Conservation (phyloP, 1,140 invertebrate species). For the Nasonia giraulti region DNA sequence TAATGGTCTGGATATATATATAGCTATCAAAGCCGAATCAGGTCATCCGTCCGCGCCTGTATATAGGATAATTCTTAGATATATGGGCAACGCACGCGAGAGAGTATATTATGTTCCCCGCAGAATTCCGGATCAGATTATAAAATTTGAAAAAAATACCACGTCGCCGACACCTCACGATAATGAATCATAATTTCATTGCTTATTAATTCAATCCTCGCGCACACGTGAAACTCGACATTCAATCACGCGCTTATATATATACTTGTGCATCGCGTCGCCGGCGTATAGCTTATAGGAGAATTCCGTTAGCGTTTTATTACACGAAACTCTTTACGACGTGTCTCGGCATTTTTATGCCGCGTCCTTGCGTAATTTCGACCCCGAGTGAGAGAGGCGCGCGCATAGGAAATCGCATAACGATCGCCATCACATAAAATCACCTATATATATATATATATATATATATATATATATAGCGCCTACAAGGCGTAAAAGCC, state of each 20-base stretch:
- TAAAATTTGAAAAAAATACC: not conserved
- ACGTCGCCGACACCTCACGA: not conserved
- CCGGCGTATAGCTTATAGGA: not conserved
- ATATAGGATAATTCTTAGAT: too few relatives aligned
- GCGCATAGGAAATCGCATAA: not conserved
- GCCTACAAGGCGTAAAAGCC: not conserved
- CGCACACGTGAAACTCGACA: not conserved
- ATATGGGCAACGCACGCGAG: too few relatives aligned
- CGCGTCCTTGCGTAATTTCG: conserved; percentile 15
- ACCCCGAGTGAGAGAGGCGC: not conserved
- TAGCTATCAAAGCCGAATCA: too few relatives aligned
- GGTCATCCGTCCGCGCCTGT: too few relatives aligned
- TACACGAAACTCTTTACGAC: conserved; percentile 19
- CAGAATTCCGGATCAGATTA: too few relatives aligned
- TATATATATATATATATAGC: too few relatives aligned
- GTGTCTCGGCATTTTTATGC: not conserved
- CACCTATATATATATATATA: too few relatives aligned
- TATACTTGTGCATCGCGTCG: too few relatives aligned
- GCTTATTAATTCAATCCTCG: conserved; percentile 35
- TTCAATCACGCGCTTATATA: not conserved
- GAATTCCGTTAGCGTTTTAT: conserved; percentile 36
- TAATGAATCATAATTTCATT: conserved; percentile 30
- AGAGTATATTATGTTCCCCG: too few relatives aligned
- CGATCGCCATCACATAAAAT: not conserved
- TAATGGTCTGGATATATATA: too few relatives aligned